Percentiles rank a stretch among this genome's conserved stretches.
These are phyloP conservation scores for Eilema sororculum DNA, from an alignment of 2,888 invertebrate species.

Conservation along the genomic window DNA sequence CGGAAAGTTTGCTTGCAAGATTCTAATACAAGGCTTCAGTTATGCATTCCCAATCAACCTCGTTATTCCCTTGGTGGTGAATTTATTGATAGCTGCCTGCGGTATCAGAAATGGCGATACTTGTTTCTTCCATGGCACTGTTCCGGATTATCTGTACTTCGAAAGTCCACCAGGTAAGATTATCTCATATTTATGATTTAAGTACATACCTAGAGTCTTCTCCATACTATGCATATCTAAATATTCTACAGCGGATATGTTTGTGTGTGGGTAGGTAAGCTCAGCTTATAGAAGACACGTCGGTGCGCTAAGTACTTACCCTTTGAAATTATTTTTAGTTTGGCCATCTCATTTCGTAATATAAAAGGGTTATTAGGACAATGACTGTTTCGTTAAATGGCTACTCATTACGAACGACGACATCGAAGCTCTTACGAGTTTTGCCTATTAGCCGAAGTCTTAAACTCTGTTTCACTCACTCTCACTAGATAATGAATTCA, in stretches of 20 bases:
- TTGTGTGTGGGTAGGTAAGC: no score
- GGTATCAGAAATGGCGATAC: conserved; percentile 94
- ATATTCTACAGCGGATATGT: not conserved
- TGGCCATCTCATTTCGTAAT: no score
- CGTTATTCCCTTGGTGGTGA: conserved; percentile 96
- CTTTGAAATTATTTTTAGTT: no score
- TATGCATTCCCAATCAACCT: conserved; percentile 98
- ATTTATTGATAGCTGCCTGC: conserved; percentile 94
- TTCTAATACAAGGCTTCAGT: conserved; percentile 98
- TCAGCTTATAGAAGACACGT: no score
- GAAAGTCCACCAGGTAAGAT: conserved; percentile 91
- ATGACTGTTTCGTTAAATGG: no score
- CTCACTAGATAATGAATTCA: not conserved
- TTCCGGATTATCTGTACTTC: conserved; percentile 97
- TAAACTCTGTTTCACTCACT: not conserved
- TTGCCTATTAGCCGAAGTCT: not conserved
- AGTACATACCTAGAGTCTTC: not conserved
- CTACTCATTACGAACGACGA: no score
- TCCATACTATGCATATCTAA: not conserved
- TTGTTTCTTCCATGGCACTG: conserved; percentile 94
- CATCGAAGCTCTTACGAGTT: not conserved
- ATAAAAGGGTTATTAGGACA: no score
- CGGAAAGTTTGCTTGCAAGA: conserved; percentile 98
- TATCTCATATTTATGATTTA: not conserved
- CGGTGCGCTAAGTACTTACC: no score